Base-by-base conservation (phyloP, 2,113 vertebrate genomes). In the Myrmecobius fasciatus region DNA sequence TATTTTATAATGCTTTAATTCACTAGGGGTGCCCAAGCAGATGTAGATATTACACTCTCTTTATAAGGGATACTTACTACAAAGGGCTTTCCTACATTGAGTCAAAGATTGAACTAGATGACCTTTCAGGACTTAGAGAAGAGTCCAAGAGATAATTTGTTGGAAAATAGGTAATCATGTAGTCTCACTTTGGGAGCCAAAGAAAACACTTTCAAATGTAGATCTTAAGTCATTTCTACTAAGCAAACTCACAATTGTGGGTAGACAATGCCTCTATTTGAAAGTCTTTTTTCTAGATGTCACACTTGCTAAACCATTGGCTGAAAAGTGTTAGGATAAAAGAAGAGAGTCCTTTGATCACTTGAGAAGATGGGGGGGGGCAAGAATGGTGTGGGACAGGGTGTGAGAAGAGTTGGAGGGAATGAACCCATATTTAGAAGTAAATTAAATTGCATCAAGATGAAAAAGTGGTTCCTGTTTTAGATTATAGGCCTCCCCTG, bases 281-380 rank as follows among this genome's bases (percentile, higher is more conserved):
- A 92, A 90, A 96, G 90, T 96, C 94, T 90, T 94, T 94, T 96
- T 97, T 97, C 92, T 92, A 90, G 91, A 88, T 2, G 49, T 93
- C 95, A 96, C 43, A 53, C 92, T 95, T 43, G 1, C 95, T 95
- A 96, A 97, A 97, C 92, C 94, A 93, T 92, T 49, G 92, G 96
- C 95, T 97, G 94, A 53, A 56, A 93, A 94, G 56, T 25, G 52
- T 96, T 95, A 97, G 95, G 56, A 94, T 90, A 91, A 92, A 97
- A 98, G 93, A 28, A 93, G 94, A 97, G 97, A 97, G 97, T 93
- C 94, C 96, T 98, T 98, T 97, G 97, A 97, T 98, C 95, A 98
- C 95, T 91, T 83, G 56, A 94, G 75, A 53, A 94, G 97, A 97
- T 91, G 95, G 97, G 96, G 97, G 96, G 52, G 56, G 60, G 94